phyloP scores from a whole-genome alignment of 1,140 invertebrate genomes.

The Asobara japonica region DNA sequence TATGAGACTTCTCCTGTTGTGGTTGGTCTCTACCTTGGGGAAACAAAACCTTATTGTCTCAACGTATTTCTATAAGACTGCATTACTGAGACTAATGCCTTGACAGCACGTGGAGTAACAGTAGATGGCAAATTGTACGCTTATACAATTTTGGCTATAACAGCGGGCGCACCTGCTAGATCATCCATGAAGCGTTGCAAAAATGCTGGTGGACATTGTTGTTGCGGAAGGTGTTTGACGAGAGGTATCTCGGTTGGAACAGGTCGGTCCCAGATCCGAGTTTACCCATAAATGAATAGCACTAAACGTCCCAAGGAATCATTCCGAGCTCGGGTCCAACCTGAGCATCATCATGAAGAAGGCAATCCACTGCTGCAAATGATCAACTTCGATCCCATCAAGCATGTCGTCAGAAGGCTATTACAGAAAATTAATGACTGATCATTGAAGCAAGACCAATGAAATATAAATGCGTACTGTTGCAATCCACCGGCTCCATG shows the following conservation, averaged over 20 bases:
- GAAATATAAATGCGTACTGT: too few relatives aligned
- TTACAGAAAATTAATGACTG: too few relatives aligned
- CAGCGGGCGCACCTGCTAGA: conserved; percentile 37
- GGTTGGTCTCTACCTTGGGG: conserved; percentile 34
- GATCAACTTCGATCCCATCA: not conserved
- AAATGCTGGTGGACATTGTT: conserved; percentile 36
- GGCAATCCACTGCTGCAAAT: not conserved
- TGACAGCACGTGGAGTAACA: conserved; percentile 32
- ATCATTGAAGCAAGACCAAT: too few relatives aligned
- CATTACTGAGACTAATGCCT: conserved; percentile 31
- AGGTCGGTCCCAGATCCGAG: conserved; percentile 27
- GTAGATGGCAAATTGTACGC: conserved; percentile 17
- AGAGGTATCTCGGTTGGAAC: conserved; percentile 33
- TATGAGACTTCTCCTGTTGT: conserved; percentile 31
- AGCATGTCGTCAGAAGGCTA: not conserved
- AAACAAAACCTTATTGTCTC: conserved; percentile 32
- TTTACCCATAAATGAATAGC: not conserved
- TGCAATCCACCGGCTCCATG: too few relatives aligned
- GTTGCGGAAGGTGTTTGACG: conserved; percentile 41
- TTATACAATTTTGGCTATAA: conserved; percentile 33
- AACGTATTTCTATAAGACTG: conserved; percentile 37
- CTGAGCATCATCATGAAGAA: not conserved
- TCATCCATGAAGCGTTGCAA: conserved; percentile 41
- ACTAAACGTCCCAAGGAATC: not conserved
- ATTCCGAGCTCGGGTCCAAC: not conserved